Conservation (phyloP, 2,113 vertebrate species). For the Cololabis saira region DNA sequence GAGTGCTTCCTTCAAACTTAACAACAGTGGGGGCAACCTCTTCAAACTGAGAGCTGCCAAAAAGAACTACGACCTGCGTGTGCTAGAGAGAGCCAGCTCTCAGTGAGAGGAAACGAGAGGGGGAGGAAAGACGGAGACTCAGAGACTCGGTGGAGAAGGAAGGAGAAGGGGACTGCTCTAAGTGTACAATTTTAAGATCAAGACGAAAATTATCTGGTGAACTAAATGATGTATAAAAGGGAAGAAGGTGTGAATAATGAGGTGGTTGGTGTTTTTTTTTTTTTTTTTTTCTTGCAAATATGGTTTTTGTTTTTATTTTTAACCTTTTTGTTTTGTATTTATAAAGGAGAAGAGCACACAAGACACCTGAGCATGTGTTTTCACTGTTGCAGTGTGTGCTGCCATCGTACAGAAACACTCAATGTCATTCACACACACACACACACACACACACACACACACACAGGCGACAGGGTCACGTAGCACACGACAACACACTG, state of each 20-base stretch:
- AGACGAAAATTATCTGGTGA: constrained; percentile 38
- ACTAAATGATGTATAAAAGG: constrained; percentile 70
- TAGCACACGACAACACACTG: constrained; percentile 81
- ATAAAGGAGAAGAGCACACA: constrained; percentile 82
- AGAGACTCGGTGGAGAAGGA: constrained; percentile 59
- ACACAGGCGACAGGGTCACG: constrained; percentile 73
- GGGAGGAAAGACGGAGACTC: constrained; percentile 36
- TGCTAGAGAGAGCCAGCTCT: constrained; percentile 94
- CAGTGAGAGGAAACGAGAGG: constrained; percentile 81
- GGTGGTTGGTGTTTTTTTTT: constrained; percentile 70
- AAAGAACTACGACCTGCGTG: constrained; percentile 96
- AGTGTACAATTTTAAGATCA: constrained; percentile 65
- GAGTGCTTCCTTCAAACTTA: constrained; percentile 97
- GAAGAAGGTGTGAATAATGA: constrained; percentile 74
- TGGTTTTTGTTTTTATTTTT: constrained; percentile 72
- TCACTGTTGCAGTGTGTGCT: constrained; percentile 75
- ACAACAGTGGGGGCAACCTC: constrained; percentile 93
- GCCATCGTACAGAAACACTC: constrained; percentile 48
- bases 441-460: constrained; percentile 1
- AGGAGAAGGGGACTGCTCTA: constrained; percentile 62
- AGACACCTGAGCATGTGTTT: constrained; percentile 77
- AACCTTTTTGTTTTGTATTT: constrained; percentile 77
- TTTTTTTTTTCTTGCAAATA: constrained; percentile 41
- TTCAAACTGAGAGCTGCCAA: constrained; percentile 98
- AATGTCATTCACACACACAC: constrained; percentile 11